phyloP scores from a whole-genome alignment of 2,797 vertebrate species.

The Falco columbarius region DNA sequence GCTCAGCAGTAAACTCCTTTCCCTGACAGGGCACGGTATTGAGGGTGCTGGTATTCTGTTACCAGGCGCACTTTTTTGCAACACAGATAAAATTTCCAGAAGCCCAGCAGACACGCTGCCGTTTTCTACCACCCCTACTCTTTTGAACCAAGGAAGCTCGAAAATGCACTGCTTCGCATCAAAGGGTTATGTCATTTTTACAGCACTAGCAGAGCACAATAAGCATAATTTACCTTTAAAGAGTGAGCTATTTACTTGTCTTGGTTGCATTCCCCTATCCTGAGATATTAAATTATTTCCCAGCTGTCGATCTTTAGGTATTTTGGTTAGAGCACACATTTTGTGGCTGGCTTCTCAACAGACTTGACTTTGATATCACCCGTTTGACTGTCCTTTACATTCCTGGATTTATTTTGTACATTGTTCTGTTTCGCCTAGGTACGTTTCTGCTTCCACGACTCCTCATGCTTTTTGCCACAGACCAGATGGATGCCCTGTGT shows the following conservation, averaged over 20 bases:
- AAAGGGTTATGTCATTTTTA: not conserved
- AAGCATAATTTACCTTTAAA: not conserved
- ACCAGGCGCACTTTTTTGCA: not conserved
- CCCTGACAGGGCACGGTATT: not conserved
- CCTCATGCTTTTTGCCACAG: not conserved
- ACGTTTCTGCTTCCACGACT: not conserved
- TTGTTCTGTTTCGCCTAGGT: not conserved
- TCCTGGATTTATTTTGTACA: not conserved
- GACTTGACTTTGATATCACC: not conserved
- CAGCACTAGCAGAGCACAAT: not conserved
- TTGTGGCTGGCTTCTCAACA: not conserved
- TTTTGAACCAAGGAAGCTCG: not conserved
- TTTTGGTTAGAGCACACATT: not conserved
- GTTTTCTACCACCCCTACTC: not conserved
- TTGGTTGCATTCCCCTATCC: not conserved
- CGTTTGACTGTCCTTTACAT: not conserved
- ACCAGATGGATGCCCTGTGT: accelerated
- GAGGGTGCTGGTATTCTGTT: not conserved
- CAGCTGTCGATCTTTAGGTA: not conserved
- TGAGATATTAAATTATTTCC: not conserved
- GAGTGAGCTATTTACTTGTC: not conserved
- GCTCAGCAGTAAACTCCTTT: not conserved
- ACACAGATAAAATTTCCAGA: not conserved
- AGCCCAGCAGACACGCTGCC: not conserved
- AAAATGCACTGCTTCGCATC: not conserved